A percentile compares a stretch with the other conserved stretches of the same genome.
Evolutionary conservation across 2,797 vertebrate genomes (phyloP).

Genomic region (Fistularia tabacaria): DNA sequence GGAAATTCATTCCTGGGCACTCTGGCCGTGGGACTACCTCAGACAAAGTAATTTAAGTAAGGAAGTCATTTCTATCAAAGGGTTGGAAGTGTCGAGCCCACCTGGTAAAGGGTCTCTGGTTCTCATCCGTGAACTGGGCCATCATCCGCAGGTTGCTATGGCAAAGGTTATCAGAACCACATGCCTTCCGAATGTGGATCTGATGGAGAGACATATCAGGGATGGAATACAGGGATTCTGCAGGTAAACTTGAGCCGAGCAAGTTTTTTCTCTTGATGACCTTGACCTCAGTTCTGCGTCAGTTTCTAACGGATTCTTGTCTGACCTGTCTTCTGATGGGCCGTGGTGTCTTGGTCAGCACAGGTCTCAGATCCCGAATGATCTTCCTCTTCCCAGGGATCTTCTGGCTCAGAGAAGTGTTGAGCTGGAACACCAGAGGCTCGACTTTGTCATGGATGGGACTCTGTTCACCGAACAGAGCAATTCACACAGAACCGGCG

Average conservation of each 20-base stretch:
- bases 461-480: conserved; percentile 19
- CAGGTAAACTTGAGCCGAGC: no score
- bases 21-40: no score
- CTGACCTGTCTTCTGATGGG: conserved; percentile 50
- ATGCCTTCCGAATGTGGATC: conserved; percentile 62
- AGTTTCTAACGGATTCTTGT: background rate
- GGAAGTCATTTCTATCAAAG: no score
- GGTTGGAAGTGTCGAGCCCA: conserved; percentile 20
- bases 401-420: conserved; percentile 28
- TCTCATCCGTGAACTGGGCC: conserved; percentile 47
- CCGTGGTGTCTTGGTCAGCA: conserved; percentile 33
- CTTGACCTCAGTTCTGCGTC: background rate
- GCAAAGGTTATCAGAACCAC: conserved; percentile 59
- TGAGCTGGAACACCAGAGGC: conserved; percentile 61
- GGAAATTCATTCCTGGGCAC: no score
- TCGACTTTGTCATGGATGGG: conserved; percentile 40
- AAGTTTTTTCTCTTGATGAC: no score
- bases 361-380: conserved; percentile 43
- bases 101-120: conserved; percentile 32
- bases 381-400: conserved; percentile 13
- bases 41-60: no score
- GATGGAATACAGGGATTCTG: background rate
- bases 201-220: conserved; percentile 6
- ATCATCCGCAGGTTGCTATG: conserved; percentile 61
- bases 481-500: no score